These are phyloP conservation scores for Cheilosia scutellata DNA, from an alignment of 2,888 invertebrate species.

Conservation along the genomic window DNA sequence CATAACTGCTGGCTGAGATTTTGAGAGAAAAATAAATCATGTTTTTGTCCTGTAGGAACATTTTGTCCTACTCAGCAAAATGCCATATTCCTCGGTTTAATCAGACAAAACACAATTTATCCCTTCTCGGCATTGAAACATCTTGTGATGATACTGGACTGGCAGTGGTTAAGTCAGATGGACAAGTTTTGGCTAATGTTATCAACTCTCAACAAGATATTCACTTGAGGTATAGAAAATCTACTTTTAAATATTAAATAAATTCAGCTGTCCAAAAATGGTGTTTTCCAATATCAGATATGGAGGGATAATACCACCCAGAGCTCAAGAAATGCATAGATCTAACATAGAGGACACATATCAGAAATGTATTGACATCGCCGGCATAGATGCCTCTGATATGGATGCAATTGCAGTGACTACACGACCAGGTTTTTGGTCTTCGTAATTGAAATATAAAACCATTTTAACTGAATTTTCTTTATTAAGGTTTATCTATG, in stretches of 20 bases:
- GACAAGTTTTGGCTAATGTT: slow-evolving; percentile 91
- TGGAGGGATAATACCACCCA: slow-evolving; percentile 93
- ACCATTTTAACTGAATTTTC: neutral
- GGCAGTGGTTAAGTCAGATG: slow-evolving; percentile 91
- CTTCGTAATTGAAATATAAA: slow-evolving; percentile 36
- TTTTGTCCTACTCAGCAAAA: neutral
- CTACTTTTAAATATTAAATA: neutral
- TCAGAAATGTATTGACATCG: slow-evolving; percentile 87
- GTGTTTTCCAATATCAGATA: slow-evolving; percentile 78
- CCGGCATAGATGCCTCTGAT: slow-evolving; percentile 87
- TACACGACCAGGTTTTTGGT: slow-evolving; percentile 89
- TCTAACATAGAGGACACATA: slow-evolving; percentile 91
- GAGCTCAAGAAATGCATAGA: slow-evolving; percentile 93
- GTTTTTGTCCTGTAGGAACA: slow-evolving; percentile 7
- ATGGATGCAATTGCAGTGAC: slow-evolving; percentile 96
- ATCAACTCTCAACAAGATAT: slow-evolving; percentile 91
- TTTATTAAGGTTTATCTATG: slow-evolving; percentile 79
- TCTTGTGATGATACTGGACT: slow-evolving; percentile 99
- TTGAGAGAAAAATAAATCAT: slow-evolving; percentile 9
- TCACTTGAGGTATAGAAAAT: slow-evolving; percentile 87
- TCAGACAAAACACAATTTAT: slow-evolving; percentile 55
- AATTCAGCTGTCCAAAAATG: neutral
- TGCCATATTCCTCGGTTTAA: neutral
- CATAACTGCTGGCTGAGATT: neutral
- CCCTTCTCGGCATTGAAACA: slow-evolving; percentile 96